Conservation (phyloP, 2,888 invertebrate species). For the Cynaeus angustus region DNA sequence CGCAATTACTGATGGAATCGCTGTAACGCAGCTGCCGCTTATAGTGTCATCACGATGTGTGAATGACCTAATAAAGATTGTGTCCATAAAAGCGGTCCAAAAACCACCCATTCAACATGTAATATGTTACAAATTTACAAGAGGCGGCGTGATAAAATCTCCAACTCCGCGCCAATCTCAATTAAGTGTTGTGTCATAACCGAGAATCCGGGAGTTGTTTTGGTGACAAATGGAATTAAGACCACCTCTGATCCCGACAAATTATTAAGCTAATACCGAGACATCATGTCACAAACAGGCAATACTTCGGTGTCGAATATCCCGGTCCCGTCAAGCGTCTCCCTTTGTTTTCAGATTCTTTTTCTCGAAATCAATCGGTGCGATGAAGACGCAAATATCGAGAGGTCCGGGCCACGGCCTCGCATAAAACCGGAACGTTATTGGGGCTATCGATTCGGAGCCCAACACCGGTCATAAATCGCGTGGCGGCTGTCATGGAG, state of each 20-base stretch:
- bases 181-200: constrained; percentile 23
- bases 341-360: background rate
- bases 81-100: background rate
- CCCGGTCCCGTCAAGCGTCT: background rate
- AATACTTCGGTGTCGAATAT: background rate
- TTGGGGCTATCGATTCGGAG: constrained; percentile 29
- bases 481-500: constrained; percentile 10
- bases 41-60: background rate
- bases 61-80: constrained; percentile 4
- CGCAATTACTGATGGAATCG: constrained; percentile 6
- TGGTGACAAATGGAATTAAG: constrained; percentile 31
- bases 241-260: constrained; percentile 19
- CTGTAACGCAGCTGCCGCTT: constrained; percentile 6
- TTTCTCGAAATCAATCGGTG: constrained; percentile 16
- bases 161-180: constrained; percentile 24
- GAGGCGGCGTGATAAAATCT: background rate
- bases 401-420: constrained; percentile 22
- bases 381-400: constrained; percentile 31
- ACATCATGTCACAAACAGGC: constrained; percentile 6
- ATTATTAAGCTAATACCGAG: constrained; percentile 20
- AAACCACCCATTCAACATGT: constrained; percentile 10
- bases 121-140: background rate
- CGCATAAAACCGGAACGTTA: constrained; percentile 26
- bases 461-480: constrained; percentile 33
- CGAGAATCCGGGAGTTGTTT: constrained; percentile 21